Conservation (phyloP, 1,140 invertebrate species). For the Eurosta solidaginis region DNA sequence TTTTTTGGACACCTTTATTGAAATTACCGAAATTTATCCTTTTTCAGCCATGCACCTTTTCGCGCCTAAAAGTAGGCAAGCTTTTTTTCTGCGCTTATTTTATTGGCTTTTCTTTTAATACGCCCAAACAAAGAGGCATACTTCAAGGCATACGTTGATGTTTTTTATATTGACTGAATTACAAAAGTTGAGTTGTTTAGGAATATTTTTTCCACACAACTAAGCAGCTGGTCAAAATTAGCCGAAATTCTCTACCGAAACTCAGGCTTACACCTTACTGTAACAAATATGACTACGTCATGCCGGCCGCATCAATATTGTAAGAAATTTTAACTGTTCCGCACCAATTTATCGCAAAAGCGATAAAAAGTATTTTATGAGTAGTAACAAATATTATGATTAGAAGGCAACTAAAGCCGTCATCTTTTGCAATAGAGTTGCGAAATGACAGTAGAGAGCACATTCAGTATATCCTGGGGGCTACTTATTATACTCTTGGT, state of each 20-base stretch:
- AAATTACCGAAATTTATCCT: not conserved
- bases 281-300: no score
- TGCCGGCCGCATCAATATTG: not conserved
- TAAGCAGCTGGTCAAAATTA: conserved; percentile 17
- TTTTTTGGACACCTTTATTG: conserved; percentile 25
- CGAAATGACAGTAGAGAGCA: no score
- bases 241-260: not conserved
- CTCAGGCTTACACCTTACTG: not conserved
- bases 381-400: not conserved
- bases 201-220: not conserved
- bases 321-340: conserved; percentile 19
- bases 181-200: conserved; percentile 1
- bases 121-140: no score
- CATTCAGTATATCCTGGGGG: no score
- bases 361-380: conserved; percentile 19
- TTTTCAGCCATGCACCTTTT: no score
- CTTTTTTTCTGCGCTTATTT: not conserved
- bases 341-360: not conserved
- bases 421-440: not conserved
- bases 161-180: not conserved
- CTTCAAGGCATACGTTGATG: no score
- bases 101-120: not conserved
- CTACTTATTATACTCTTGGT: no score
- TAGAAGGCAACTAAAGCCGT: no score
- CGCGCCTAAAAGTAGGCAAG: no score